These are phyloP conservation scores for Congeria kusceri DNA, from an alignment of 2,888 invertebrate species.

Conservation along the genomic window DNA sequence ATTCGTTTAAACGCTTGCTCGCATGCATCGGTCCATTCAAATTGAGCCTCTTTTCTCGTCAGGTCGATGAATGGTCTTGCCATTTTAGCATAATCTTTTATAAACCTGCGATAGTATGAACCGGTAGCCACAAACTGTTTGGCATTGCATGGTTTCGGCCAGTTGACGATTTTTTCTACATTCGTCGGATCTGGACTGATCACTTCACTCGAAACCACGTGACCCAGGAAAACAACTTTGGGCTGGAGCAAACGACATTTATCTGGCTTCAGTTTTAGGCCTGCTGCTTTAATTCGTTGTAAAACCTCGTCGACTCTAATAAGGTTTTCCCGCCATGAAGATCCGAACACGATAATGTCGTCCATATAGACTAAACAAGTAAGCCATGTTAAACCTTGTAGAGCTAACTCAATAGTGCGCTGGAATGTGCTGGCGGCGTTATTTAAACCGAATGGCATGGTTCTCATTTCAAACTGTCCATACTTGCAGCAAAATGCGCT, in stretches of 20 bases:
- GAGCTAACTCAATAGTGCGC: constrained; percentile 14
- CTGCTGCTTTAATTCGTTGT: background rate
- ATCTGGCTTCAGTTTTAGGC: constrained; percentile 25
- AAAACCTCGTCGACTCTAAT: constrained; percentile 20
- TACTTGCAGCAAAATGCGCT: constrained; percentile 14
- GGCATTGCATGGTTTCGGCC: constrained; percentile 9
- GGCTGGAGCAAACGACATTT: constrained; percentile 21
- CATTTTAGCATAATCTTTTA: constrained; percentile 24
- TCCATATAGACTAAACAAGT: constrained; percentile 33
- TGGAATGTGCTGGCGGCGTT: constrained; percentile 6
- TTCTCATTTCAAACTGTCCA: constrained; percentile 2
- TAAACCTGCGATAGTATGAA: constrained; percentile 23
- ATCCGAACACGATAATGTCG: constrained; percentile 26
- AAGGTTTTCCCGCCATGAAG: constrained; percentile 17
- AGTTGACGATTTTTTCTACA: constrained; percentile 19
- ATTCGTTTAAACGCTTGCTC: constrained; percentile 7
- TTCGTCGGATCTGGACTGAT: constrained; percentile 22
- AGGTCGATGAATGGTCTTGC: constrained; percentile 16
- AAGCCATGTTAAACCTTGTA: constrained; percentile 17
- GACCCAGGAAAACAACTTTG: constrained; percentile 28
- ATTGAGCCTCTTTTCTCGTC: background rate
- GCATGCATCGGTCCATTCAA: constrained; percentile 2
- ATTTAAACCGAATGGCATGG: constrained; percentile 12
- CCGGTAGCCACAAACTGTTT: constrained; percentile 30
- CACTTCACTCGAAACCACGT: constrained; percentile 21